Evolutionary conservation across 2,888 invertebrate species (phyloP), one percentile per base, ranked within the genome.

Genomic region (Hydroisotoma schaefferi): DNA sequence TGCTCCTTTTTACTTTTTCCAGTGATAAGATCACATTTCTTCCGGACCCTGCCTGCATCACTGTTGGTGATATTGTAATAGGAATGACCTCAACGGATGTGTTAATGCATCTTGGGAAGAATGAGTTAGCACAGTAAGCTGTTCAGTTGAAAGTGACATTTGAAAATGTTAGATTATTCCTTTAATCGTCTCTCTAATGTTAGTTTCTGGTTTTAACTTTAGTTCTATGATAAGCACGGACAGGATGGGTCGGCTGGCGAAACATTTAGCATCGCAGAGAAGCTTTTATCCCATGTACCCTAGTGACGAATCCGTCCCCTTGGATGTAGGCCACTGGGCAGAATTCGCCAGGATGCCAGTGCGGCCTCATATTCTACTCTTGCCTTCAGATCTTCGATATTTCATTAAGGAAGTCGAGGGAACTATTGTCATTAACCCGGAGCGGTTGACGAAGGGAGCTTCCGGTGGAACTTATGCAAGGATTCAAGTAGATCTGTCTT

Each of bases 351-450:
- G 83, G 60, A 80, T 95, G 67, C 79, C 85, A 10, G 77, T 80
- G 59, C 83, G 86, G 55, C 95, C 94, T 4, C 91, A 95, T 76
- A 74, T 94, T 49, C 79, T 95, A 18, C 78, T 94, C 60, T 76
- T 91, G 70, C 94, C 94, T 0, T 93, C 94, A 2, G 87, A 88
- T 76, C 84, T 94, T 72, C 83, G 87, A 75, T 84, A 86, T 76
- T 94, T 92, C 74, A 80, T 88, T 52, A 88, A 90, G 81, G 83
- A 87, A 70, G 82, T 91, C 22, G 83, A 86, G 72, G 87, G 86
- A 1, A 88, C 88, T 72, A 79, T 91, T 28, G 86, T 89, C 12
- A 80, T 94, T 22, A 95, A 95, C 80, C 93, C 94, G 0, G 93
- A 91, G 71, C 84, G 86, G 61, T 76, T 94, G 55, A 81, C 85